Evolutionary conservation across 2,888 invertebrate species (phyloP).

Genomic region (Lysandra bellargus): DNA sequence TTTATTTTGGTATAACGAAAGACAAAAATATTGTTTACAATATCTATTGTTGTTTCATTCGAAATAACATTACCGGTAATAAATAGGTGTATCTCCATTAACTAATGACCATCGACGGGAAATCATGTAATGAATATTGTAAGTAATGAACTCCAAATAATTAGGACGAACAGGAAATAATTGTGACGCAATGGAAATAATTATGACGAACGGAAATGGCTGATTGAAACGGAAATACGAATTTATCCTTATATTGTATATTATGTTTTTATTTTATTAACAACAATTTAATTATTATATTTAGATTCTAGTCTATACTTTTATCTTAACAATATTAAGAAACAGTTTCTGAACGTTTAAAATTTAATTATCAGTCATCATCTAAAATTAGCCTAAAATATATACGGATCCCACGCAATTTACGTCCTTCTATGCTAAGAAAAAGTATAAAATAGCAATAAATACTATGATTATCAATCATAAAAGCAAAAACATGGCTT

Average conservation of each 20-base stretch:
- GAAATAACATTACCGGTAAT: not conserved
- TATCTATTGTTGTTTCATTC: not conserved
- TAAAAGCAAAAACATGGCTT: too few relatives aligned
- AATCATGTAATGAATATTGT: not conserved
- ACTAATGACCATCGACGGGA: not conserved
- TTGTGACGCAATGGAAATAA: not conserved
- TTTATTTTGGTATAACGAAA: not conserved
- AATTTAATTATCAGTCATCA: too few relatives aligned
- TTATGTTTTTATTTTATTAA: not conserved
- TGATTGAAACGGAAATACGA: slow-evolving; percentile 2
- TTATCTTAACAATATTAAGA: too few relatives aligned
- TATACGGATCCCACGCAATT: too few relatives aligned
- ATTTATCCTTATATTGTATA: not conserved
- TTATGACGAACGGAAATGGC: not conserved
- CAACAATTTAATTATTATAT: too few relatives aligned
- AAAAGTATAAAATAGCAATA: too few relatives aligned
- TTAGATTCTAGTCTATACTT: too few relatives aligned
- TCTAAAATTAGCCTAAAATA: too few relatives aligned
- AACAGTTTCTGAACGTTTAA: too few relatives aligned
- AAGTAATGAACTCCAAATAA: not conserved
- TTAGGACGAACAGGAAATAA: slow-evolving; percentile 7
- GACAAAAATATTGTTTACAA: not conserved
- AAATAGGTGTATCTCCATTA: not conserved
- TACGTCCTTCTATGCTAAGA: too few relatives aligned
- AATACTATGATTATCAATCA: too few relatives aligned